Conservation (phyloP, 2,113 vertebrate species). For the Pagrus major region DNA sequence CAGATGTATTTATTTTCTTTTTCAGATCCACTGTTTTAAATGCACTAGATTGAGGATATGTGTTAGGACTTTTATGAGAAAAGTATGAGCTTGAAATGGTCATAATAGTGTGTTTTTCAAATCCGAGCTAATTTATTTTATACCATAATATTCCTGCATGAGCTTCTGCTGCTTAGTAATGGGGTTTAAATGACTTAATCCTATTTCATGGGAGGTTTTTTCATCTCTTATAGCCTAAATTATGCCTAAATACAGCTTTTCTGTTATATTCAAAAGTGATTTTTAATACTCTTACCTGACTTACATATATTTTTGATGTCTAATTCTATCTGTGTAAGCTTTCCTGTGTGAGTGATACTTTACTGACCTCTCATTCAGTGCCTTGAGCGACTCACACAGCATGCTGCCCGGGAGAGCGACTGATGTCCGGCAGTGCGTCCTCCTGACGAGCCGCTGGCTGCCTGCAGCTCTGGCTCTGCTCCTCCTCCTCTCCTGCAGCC, state of each 20-base stretch:
- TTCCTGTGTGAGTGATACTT: background rate
- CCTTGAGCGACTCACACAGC: slow-evolving; percentile 60
- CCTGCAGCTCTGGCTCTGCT: slow-evolving; percentile 78
- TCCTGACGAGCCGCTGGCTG: slow-evolving; percentile 77
- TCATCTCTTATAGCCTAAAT: background rate
- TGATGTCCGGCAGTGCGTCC: slow-evolving; percentile 66
- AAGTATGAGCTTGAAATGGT: background rate
- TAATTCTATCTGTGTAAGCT: background rate
- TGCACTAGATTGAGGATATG: background rate
- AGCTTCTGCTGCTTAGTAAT: background rate
- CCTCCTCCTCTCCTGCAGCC: slow-evolving; percentile 83
- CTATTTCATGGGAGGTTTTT: background rate
- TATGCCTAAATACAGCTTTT: background rate
- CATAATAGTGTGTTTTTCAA: background rate
- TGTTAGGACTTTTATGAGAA: background rate
- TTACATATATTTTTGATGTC: background rate
- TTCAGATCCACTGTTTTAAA: background rate
- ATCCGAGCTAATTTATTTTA: background rate
- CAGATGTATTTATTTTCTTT: background rate
- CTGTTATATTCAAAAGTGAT: background rate
- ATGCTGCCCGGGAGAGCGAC: slow-evolving; percentile 71
- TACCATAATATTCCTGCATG: background rate
- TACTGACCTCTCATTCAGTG: slow-evolving; percentile 47
- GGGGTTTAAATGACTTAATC: background rate
- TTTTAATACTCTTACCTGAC: background rate